Base-by-base conservation (phyloP, 2,113 vertebrate genomes). In the Percina caprodes region DNA sequence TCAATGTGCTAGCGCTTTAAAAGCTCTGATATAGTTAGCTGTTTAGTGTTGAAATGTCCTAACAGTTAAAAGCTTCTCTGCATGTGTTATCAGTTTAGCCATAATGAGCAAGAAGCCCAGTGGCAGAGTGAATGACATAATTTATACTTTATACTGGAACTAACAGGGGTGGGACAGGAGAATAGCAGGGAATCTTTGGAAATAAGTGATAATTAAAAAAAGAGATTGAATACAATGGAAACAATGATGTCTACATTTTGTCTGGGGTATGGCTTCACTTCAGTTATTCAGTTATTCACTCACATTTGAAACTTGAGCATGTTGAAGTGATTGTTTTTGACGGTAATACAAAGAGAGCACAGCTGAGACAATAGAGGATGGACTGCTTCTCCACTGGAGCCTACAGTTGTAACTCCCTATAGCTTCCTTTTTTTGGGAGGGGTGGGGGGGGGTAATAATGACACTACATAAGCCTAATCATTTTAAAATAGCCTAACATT, bases 41-140 rank as follows among this genome's bases (percentile, higher is more conserved):
- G 62, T 84, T 89, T 77, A 35, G 21, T 49, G 69, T 26, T 55
- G 75, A 76, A 59, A 86, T 70, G 65, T 77, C 88, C 74, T 21
- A 81, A 76, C 77, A 76, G 75, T 55, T 74, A 78, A 66, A 42
- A 56, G 45, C 48, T 67, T 52, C 49, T 70, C 51, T 21, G 39
- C 84, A 89, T 86, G 55, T 68, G 73, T 77, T 88, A 76, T 83
- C 71, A 86, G 74, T 86, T 83, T 63, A 80, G 13, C 46, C 70
- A 69, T 69, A 77, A 81, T 88, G 69, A 85, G 72, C 66, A 78
- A 67, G 62, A 73, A 82, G 73, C 67, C 69, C 69, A 83, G 66
- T 69, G 71, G 69, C 69, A 73, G 69, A 65, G 65, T 83, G 72
- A 65, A 60, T 83, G 82, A 84, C 84, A 82, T 82, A 75, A 87